Percentiles rank a stretch among this genome's conserved stretches.
Evolutionary conservation across 2,888 invertebrate species (phyloP).

Genomic region (Schizaphis graminum): DNA sequence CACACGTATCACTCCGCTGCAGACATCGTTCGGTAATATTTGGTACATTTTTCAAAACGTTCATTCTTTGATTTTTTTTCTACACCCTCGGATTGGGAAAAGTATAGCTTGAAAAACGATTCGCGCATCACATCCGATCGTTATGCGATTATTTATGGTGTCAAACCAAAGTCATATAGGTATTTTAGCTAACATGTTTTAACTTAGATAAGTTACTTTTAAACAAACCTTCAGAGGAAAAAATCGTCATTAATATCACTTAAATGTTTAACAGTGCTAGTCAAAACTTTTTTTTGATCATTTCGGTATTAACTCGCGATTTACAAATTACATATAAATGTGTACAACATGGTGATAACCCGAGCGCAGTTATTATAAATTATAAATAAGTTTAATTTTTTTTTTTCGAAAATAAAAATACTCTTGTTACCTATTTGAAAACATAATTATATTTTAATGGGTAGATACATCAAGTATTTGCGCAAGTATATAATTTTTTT

Average conservation of each 20-base stretch:
- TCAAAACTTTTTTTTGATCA: neutral
- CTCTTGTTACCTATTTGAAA: neutral
- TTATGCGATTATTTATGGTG: constrained; percentile 44
- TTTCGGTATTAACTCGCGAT: neutral
- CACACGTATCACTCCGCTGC: neutral
- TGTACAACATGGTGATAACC: neutral
- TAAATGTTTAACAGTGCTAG: constrained; percentile 5
- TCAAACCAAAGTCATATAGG: constrained; percentile 18
- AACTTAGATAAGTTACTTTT: constrained; percentile 34
- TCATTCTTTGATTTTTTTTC: neutral
- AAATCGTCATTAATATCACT: constrained; percentile 50
- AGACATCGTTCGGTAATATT: neutral
- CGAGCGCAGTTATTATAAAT: neutral
- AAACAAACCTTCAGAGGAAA: neutral
- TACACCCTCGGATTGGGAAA: neutral
- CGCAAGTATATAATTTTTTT: neutral
- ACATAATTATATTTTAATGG: constrained; percentile 53
- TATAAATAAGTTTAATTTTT: neutral
- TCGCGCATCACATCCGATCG: constrained; percentile 15
- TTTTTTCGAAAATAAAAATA: neutral
- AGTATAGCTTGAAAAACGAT: constrained; percentile 40
- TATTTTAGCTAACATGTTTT: constrained; percentile 16
- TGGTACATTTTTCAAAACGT: constrained; percentile 6
- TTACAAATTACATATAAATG: neutral
- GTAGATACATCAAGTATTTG: neutral